Conservation (phyloP, 2,113 vertebrate genomes). For the Nyctereutes procyonoides region DNA sequence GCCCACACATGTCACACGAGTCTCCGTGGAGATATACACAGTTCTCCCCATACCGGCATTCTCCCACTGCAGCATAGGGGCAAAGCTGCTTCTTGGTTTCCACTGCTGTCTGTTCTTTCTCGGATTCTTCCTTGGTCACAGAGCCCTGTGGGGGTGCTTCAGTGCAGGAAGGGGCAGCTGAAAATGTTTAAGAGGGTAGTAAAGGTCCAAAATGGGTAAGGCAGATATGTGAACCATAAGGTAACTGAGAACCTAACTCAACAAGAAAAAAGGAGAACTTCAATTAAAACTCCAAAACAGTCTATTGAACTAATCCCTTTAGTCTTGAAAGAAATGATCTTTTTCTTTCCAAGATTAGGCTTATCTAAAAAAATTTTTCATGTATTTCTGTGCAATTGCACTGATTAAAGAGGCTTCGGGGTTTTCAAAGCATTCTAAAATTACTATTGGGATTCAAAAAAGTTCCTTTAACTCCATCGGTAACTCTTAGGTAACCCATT, state of each 20-base stretch:
- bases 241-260: background rate
- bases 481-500: background rate
- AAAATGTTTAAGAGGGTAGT: conserved; percentile 65
- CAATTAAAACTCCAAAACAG: background rate
- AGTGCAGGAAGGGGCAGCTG: conserved; percentile 87
- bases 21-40: conserved; percentile 98
- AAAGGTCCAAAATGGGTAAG: background rate
- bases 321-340: background rate
- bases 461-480: background rate
- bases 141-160: conserved; percentile 88
- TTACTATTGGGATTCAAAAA: background rate
- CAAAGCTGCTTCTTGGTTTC: conserved; percentile 95
- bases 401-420: background rate
- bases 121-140: conserved; percentile 90
- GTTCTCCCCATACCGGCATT: conserved; percentile 98
- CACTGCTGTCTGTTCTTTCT: conserved; percentile 87
- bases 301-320: background rate
- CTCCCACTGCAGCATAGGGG: conserved; percentile 95
- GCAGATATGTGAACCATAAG: background rate
- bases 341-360: background rate
- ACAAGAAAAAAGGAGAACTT: background rate
- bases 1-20: conserved; percentile 97
- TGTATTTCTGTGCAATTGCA: background rate
- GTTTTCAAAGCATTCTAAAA: background rate
- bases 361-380: background rate